phyloP scores from a whole-genome alignment of 2,888 invertebrate species.

The Clunio marinus region DNA sequence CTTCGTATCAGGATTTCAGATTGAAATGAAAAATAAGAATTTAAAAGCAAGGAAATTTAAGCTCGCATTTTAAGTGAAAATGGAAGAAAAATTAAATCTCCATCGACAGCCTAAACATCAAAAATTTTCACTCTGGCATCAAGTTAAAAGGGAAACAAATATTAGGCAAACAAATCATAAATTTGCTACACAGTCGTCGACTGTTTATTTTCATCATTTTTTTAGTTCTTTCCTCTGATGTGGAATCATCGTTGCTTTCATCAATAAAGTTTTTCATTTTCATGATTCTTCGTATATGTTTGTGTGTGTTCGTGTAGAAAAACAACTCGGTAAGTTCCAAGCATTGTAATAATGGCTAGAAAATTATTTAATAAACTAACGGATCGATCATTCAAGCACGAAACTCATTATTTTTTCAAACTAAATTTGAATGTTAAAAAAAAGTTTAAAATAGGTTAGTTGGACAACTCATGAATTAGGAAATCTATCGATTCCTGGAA shows the following conservation, averaged over 20 bases:
- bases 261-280: background rate
- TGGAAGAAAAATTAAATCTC: background rate
- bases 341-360: too few relatives aligned
- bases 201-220: constrained; percentile 29
- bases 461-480: too few relatives aligned
- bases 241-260: background rate
- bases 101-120: background rate
- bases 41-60: background rate
- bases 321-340: too few relatives aligned
- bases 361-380: too few relatives aligned
- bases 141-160: background rate
- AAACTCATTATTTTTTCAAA: too few relatives aligned
- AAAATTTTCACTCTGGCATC: background rate
- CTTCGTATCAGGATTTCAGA: too few relatives aligned
- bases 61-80: background rate
- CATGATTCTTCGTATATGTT: too few relatives aligned
- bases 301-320: background rate
- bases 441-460: too few relatives aligned
- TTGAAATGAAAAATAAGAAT: background rate
- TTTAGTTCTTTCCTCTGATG: background rate
- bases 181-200: background rate
- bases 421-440: too few relatives aligned
- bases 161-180: constrained; percentile 37
- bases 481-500: too few relatives aligned
- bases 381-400: too few relatives aligned